phyloP scores from a whole-genome alignment of 2,888 invertebrate genomes.

The Pseudococcus longispinus region DNA sequence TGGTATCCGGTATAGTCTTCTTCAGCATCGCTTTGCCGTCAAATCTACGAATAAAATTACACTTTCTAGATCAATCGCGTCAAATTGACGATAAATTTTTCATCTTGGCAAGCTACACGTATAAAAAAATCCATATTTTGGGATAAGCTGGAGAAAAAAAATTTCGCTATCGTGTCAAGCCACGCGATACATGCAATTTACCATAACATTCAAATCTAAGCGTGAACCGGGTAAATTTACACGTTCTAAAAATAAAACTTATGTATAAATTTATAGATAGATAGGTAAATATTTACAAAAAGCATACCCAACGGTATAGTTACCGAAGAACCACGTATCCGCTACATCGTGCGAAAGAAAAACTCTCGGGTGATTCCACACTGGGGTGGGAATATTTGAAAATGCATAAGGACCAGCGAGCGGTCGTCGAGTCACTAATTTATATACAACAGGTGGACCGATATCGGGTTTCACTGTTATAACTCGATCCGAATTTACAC shows the following conservation, averaged over 20 bases:
- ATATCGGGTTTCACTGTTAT: constrained; percentile 63
- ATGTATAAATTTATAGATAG: not conserved
- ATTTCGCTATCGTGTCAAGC: not conserved
- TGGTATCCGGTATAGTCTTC: constrained; percentile 77
- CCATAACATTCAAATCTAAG: no score
- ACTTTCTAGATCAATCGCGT: not conserved
- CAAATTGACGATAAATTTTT: not conserved
- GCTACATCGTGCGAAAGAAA: constrained; percentile 77
- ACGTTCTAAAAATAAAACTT: not conserved
- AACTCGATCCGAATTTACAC: constrained; percentile 38
- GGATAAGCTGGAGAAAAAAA: not conserved
- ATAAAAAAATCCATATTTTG: not conserved
- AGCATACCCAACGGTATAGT: constrained; percentile 65
- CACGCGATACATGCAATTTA: not conserved
- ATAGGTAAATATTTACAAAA: constrained; percentile 22
- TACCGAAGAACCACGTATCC: constrained; percentile 84
- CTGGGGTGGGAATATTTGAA: constrained; percentile 82
- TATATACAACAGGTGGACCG: constrained; percentile 66
- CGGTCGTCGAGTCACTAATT: constrained; percentile 71
- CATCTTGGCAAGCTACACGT: not conserved
- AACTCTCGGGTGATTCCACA: constrained; percentile 79
- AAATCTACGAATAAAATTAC: constrained; percentile 58
- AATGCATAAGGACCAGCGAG: constrained; percentile 89
- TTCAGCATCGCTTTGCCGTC: constrained; percentile 61
- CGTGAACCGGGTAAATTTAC: not conserved